Percentiles rank a stretch among this genome's conserved stretches.
phyloP scores from a whole-genome alignment of 2,797 vertebrate genomes.

The Parauchenoglanis ngamensis region DNA sequence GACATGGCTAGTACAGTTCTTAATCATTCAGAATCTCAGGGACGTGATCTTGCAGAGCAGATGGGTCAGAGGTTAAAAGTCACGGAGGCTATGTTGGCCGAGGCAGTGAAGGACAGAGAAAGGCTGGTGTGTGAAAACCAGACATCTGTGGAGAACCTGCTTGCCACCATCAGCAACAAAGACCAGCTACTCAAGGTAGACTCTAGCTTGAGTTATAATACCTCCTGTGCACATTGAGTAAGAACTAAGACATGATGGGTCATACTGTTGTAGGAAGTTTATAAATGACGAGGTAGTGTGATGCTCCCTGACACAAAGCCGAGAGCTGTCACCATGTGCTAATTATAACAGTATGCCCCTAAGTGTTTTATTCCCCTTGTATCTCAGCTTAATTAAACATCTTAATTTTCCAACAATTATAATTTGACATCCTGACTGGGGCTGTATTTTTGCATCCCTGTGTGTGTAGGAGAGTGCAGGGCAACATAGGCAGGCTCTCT shows the following conservation, averaged over 20 bases:
- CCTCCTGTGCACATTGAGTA: neutral
- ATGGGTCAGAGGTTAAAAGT: slow-evolving; percentile 80
- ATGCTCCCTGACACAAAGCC: neutral
- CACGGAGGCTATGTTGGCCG: slow-evolving; percentile 75
- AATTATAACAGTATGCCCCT: neutral
- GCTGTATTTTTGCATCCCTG: slow-evolving; percentile 20
- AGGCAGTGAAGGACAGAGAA: slow-evolving; percentile 77
- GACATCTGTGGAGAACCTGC: slow-evolving; percentile 74
- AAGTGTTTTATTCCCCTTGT: neutral
- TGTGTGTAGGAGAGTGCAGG: slow-evolving; percentile 74
- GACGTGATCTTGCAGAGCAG: slow-evolving; percentile 72
- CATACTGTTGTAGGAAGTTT: neutral
- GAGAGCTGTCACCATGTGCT: neutral
- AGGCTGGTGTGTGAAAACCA: slow-evolving; percentile 77
- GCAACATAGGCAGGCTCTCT: slow-evolving; percentile 72
- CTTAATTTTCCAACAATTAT: neutral
- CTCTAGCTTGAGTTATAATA: neutral
- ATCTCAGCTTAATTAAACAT: no score
- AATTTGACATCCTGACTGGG: neutral
- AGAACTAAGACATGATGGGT: neutral
- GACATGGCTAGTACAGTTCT: slow-evolving; percentile 71
- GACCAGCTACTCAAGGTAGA: slow-evolving; percentile 78
- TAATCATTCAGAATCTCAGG: slow-evolving; percentile 71
- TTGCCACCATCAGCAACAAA: slow-evolving; percentile 78
- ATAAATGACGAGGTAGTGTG: neutral